Percentiles rank a stretch among this genome's conserved stretches.
These are phyloP conservation scores for Thera obeliscata DNA, from an alignment of 2,888 invertebrate species.

Conservation along the genomic window DNA sequence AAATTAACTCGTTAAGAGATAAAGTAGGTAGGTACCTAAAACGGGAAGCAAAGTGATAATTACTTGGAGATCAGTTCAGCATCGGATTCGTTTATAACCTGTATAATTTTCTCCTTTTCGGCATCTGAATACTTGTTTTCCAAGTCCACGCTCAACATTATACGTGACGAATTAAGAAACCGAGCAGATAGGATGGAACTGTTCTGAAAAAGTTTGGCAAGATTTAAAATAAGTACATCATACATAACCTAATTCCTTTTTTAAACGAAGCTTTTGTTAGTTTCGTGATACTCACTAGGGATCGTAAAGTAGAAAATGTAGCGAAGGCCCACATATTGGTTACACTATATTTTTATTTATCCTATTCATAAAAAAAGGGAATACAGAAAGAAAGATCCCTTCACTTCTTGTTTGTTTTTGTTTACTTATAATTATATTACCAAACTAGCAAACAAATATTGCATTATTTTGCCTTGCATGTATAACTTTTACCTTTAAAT, in stretches of 20 bases:
- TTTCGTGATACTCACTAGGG: conserved; percentile 14
- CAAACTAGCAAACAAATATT: too few relatives aligned
- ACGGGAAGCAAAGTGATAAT: not conserved
- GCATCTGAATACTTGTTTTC: conserved; percentile 65
- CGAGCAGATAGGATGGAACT: conserved; percentile 37
- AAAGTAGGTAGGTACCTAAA: too few relatives aligned
- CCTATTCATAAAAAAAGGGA: not conserved
- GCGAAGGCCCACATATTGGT: conserved; percentile 18
- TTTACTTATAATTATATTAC: too few relatives aligned
- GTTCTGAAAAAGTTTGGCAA: conserved; percentile 48
- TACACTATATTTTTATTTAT: not conserved
- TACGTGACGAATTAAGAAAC: conserved; percentile 36
- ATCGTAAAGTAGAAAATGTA: conserved; percentile 3
- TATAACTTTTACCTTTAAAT: too few relatives aligned
- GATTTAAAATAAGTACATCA: conserved; percentile 9
- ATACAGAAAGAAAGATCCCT: too few relatives aligned
- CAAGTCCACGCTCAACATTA: conserved; percentile 51
- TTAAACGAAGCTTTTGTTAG: too few relatives aligned
- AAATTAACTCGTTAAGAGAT: too few relatives aligned
- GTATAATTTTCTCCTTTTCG: conserved; percentile 69
- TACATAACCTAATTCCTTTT: not conserved
- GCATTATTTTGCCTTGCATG: too few relatives aligned
- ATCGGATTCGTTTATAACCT: conserved; percentile 67
- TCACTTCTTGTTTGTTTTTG: too few relatives aligned
- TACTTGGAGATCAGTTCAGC: conserved; percentile 63